A percentile compares a stretch with the other conserved stretches of the same genome.
These are phyloP conservation scores for Platycheirus rosarum DNA, from an alignment of 2,888 invertebrate species.

Conservation along the genomic window DNA sequence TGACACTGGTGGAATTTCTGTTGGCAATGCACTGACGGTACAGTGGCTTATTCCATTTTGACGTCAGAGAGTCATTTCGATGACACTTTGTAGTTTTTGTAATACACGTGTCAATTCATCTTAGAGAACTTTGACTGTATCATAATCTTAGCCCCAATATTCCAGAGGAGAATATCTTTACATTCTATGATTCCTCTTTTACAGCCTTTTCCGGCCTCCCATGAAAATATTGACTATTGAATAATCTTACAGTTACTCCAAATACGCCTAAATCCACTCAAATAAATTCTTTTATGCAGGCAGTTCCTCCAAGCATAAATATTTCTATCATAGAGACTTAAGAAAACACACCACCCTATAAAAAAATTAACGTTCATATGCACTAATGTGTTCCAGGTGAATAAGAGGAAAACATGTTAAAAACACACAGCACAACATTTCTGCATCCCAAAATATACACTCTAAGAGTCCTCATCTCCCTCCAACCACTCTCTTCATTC, in stretches of 20 bases:
- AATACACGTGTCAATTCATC: too few relatives aligned
- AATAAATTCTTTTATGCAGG: constrained; percentile 19
- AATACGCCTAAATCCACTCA: constrained; percentile 1
- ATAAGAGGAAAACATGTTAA: constrained; percentile 1
- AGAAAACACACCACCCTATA: constrained; percentile 56
- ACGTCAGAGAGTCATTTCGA: too few relatives aligned
- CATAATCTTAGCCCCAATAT: too few relatives aligned
- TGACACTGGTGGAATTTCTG: too few relatives aligned
- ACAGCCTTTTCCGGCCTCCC: too few relatives aligned
- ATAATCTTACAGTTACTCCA: background rate
- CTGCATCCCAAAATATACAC: constrained; percentile 28
- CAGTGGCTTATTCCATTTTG: too few relatives aligned
- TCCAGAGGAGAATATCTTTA: too few relatives aligned
- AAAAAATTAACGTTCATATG: constrained; percentile 14
- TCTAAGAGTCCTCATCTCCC: constrained; percentile 6
- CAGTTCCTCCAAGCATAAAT: constrained; percentile 36
- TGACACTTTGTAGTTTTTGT: too few relatives aligned
- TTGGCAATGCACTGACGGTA: too few relatives aligned
- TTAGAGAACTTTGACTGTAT: too few relatives aligned
- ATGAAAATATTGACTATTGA: constrained; percentile 18
- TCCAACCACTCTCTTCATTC: background rate
- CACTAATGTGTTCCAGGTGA: constrained; percentile 45
- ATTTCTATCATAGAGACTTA: constrained; percentile 11
- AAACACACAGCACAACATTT: constrained; percentile 14
- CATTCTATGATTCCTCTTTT: too few relatives aligned